These are phyloP conservation scores for Drosophila arawakana DNA, from an alignment of 1,140 invertebrate genomes.

Conservation along the genomic window DNA sequence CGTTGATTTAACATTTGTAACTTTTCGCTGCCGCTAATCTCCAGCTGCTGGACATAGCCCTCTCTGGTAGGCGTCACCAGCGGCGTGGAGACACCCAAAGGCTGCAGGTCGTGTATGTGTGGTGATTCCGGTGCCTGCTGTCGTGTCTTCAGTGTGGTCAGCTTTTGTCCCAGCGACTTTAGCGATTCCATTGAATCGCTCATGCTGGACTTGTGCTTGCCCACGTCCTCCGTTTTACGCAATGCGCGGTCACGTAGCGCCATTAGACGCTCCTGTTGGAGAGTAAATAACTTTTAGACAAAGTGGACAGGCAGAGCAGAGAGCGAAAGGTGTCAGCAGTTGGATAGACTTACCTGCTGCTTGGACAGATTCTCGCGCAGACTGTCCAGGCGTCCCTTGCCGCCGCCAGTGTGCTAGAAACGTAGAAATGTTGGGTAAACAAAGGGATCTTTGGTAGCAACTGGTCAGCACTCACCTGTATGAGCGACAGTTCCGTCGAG, in stretches of 20 bases:
- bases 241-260: slow-evolving; percentile 66
- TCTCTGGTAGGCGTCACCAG: slow-evolving; percentile 44
- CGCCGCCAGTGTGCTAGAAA: slow-evolving; percentile 7
- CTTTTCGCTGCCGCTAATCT: slow-evolving; percentile 84
- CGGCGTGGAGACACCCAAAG: slow-evolving; percentile 47
- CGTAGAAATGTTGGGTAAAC: neutral
- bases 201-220: slow-evolving; percentile 30
- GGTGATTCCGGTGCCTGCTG: neutral
- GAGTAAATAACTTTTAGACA: neutral
- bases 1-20: slow-evolving; percentile 85
- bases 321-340: neutral
- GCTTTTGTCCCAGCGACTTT: slow-evolving; percentile 48
- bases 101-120: neutral
- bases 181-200: slow-evolving; percentile 66
- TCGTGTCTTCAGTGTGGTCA: slow-evolving; percentile 19
- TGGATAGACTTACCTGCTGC: slow-evolving; percentile 50
- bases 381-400: slow-evolving; percentile 63
- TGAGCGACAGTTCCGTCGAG: slow-evolving; percentile 46
- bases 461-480: slow-evolving; percentile 39
- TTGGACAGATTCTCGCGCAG: slow-evolving; percentile 66
- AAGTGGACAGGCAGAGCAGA: neutral
- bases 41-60: slow-evolving; percentile 2
- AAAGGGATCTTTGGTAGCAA: neutral
- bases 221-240: slow-evolving; percentile 44
- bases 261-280: slow-evolving; percentile 53